A percentile compares a stretch with the other conserved stretches of the same genome.
Conservation (phyloP, 2,797 vertebrate species). For the Urosaurus nigricauda region DNA sequence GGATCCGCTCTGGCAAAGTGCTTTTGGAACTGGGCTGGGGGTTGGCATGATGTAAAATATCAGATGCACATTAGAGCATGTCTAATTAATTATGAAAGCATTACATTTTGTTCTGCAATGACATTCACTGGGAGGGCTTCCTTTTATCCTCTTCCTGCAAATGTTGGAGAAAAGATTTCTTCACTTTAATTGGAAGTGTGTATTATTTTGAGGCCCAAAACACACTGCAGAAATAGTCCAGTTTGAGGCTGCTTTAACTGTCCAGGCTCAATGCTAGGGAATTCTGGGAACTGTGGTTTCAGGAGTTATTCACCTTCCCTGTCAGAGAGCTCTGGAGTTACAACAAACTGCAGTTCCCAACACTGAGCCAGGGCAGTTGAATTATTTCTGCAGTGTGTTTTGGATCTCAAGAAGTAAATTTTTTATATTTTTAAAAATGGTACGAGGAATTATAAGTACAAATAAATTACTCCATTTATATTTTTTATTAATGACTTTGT, state of each 20-base stretch:
- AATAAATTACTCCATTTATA: too few species aligned
- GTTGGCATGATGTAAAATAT: constrained; percentile 20
- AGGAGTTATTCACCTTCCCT: too few species aligned
- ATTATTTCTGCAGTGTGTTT: neutral
- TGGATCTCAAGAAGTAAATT: neutral
- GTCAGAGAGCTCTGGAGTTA: too few species aligned
- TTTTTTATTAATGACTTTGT: too few species aligned
- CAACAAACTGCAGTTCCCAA: too few species aligned
- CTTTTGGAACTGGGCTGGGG: constrained; percentile 23
- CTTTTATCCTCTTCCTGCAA: constrained; percentile 24
- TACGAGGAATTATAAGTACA: neutral
- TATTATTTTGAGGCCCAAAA: too few species aligned
- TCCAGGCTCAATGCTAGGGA: too few species aligned
- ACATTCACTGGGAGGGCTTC: constrained; percentile 22
- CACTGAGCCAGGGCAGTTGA: too few species aligned
- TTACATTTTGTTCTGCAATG: constrained; percentile 20
- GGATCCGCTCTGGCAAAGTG: constrained; percentile 20
- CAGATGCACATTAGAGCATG: constrained; percentile 37
- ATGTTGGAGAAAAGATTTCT: neutral
- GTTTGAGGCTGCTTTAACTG: too few species aligned
- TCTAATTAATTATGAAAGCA: constrained; percentile 45
- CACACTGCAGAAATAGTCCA: too few species aligned
- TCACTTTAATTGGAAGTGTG: neutral
- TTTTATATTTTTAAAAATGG: too few species aligned
- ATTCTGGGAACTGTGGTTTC: too few species aligned